Evolutionary conservation across 2,888 invertebrate species (phyloP).

Genomic region (Meteorus colon): DNA sequence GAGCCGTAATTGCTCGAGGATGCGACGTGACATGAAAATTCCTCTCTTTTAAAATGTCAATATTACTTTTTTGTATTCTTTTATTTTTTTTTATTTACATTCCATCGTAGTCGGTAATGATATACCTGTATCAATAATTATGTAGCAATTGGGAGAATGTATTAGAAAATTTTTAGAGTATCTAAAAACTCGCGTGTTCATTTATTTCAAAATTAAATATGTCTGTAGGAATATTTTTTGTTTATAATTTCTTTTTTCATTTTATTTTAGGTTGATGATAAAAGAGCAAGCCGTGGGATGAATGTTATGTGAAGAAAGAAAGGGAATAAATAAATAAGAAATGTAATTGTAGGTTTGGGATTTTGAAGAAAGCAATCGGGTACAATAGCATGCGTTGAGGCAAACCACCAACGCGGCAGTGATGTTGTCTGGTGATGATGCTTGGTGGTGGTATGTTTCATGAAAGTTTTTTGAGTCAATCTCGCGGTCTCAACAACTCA

Average conservation of each 20-base stretch:
- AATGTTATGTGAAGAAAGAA: slow-evolving; percentile 22
- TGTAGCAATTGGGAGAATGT: neutral
- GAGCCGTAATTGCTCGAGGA: slow-evolving; percentile 41
- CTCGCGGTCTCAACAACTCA: slow-evolving; percentile 21
- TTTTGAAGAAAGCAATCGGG: slow-evolving; percentile 12
- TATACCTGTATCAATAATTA: neutral
- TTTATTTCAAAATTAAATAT: too few relatives aligned
- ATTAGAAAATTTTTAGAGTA: too few relatives aligned
- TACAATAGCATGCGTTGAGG: slow-evolving; percentile 26
- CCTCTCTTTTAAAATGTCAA: slow-evolving; percentile 36
- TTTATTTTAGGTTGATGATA: neutral
- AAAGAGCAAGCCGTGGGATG: slow-evolving; percentile 4
- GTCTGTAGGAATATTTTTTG: too few relatives aligned
- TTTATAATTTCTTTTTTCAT: neutral
- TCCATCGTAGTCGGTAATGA: neutral
- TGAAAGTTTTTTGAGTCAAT: slow-evolving; percentile 30
- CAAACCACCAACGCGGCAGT: slow-evolving; percentile 25
- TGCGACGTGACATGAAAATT: slow-evolving; percentile 42
- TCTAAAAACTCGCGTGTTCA: too few relatives aligned
- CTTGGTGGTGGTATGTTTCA: slow-evolving; percentile 18
- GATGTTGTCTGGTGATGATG: slow-evolving; percentile 21
- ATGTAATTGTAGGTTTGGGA: slow-evolving; percentile 9
- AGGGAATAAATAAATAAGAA: slow-evolving; percentile 37
- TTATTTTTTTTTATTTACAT: slow-evolving; percentile 11
- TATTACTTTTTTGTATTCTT: slow-evolving; percentile 18